Conservation (phyloP, 2,113 vertebrate species). For the Polypterus bichir region DNA sequence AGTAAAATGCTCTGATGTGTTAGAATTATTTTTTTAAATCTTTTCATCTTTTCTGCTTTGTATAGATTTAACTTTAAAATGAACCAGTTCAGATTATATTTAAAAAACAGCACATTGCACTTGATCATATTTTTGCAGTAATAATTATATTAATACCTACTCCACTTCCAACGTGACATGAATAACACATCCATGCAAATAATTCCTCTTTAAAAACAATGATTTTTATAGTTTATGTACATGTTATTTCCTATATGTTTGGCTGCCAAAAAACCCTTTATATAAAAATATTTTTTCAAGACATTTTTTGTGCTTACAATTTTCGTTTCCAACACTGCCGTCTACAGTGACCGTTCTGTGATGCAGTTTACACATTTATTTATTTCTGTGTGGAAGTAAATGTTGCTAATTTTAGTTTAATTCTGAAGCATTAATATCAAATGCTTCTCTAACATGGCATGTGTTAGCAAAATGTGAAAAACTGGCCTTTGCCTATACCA, state of each 20-base stretch:
- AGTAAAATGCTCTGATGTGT: constrained; percentile 16
- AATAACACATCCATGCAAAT: constrained; percentile 16
- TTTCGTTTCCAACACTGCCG: too few relatives aligned
- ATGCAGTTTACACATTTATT: too few relatives aligned
- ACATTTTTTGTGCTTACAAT: too few relatives aligned
- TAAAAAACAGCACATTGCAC: constrained; percentile 24
- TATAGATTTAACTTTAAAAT: constrained; percentile 19
- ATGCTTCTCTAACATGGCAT: too few relatives aligned
- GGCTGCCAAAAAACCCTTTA: constrained; percentile 82
- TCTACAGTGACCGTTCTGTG: too few relatives aligned
- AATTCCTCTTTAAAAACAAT: constrained; percentile 31
- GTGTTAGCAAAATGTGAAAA: too few relatives aligned
- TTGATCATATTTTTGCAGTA: neutral
- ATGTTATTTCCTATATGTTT: constrained; percentile 76
- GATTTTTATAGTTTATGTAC: constrained; percentile 72
- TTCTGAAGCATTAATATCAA: too few relatives aligned
- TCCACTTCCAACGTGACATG: constrained; percentile 25
- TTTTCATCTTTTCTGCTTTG: constrained; percentile 22
- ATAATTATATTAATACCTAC: constrained; percentile 3
- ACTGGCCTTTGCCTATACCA: too few relatives aligned
- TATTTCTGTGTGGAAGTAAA: too few relatives aligned
- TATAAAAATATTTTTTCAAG: constrained; percentile 17
- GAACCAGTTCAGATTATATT: constrained; percentile 11
- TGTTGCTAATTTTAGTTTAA: too few relatives aligned
- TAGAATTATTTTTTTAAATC: constrained; percentile 15